Conservation (phyloP, 2,797 vertebrate genomes). For the Apodemus agrarius region DNA sequence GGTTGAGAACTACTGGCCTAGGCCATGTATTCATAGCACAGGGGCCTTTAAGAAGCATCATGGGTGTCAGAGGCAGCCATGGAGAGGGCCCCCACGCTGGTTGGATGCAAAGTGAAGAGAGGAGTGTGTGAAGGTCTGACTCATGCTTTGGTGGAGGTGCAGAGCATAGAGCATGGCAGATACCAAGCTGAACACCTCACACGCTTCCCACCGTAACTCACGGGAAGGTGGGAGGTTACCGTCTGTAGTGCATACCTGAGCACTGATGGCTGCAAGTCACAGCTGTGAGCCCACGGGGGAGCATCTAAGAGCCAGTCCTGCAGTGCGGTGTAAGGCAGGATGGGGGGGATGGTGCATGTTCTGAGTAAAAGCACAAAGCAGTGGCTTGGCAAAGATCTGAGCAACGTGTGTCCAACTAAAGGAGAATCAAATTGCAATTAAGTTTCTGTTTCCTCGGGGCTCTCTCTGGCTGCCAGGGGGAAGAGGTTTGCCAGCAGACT, state of each 20-base stretch:
- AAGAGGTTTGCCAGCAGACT: neutral
- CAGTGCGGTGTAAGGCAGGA: neutral
- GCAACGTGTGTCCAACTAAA: neutral
- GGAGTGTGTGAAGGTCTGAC: rapidly evolving
- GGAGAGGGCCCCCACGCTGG: rapidly evolving
- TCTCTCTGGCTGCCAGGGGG: neutral
- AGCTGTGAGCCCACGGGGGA: neutral
- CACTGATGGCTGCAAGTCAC: neutral
- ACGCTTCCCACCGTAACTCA: rapidly evolving
- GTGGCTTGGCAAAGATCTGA: neutral
- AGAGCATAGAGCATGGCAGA: rapidly evolving
- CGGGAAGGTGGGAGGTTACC: neutral
- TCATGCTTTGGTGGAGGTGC: rapidly evolving
- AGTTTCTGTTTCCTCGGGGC: neutral
- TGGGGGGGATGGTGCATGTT: neutral
- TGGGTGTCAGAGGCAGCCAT: neutral
- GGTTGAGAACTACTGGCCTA: neutral
- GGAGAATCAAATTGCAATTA: neutral
- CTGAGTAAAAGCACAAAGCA: neutral
- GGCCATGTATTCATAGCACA: neutral
- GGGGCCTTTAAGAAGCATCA: neutral
- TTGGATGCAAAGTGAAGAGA: neutral
- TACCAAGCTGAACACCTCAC: neutral
- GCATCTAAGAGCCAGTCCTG: neutral
- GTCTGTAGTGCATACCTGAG: no score